Base-by-base conservation (phyloP, 1,140 invertebrate species). In the Dinothrombium tinctorium region DNA sequence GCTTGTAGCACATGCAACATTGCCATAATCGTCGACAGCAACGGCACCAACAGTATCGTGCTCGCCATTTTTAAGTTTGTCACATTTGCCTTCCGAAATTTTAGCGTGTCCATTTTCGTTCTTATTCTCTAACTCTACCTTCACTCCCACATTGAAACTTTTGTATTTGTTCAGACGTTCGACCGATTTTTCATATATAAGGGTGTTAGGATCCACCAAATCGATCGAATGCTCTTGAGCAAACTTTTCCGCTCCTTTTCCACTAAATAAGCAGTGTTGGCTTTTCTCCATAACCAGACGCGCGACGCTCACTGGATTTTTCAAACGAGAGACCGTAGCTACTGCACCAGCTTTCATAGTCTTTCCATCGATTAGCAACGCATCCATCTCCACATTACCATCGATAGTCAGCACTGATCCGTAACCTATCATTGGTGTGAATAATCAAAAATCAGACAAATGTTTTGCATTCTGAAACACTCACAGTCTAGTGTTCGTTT, bases 21-120 rank as follows among this genome's bases (percentile, higher is more conserved):
- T 65, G 0, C 74, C 73, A 23, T 61, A 46, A 7, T 49, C 50
- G 54, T 83, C 77, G 21, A 81, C 56, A 7, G 74, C 80, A 9
- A 86, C 74, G 32, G 77, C 78, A 2, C 82, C 81, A 0, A 86
- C 78, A 7, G 80, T 84, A 21, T 72, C 73, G 22, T 69, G 51
- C 14, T 51, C 49, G 43, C 39, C 40, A 35, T 7, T 4, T 25
- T 28, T n/a, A n/a, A n/a, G n/a, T n/a, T n/a, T n/a, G n/a, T n/a
- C n/a, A n/a, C n/a, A n/a, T n/a, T n/a, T n/a, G n/a, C n/a, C n/a
- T n/a, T n/a, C n/a, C n/a, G n/a, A n/a, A n/a, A n/a, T n/a, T n/a
- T n/a, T n/a, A n/a, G n/a, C n/a, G n/a, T n/a, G n/a, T n/a, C n/a
- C n/a, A n/a, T n/a, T n/a, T n/a, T n/a, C n/a, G n/a, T n/a, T 26